Evolutionary conservation across 1,140 invertebrate genomes (phyloP).

Genomic region (Heliothis subflexa): DNA sequence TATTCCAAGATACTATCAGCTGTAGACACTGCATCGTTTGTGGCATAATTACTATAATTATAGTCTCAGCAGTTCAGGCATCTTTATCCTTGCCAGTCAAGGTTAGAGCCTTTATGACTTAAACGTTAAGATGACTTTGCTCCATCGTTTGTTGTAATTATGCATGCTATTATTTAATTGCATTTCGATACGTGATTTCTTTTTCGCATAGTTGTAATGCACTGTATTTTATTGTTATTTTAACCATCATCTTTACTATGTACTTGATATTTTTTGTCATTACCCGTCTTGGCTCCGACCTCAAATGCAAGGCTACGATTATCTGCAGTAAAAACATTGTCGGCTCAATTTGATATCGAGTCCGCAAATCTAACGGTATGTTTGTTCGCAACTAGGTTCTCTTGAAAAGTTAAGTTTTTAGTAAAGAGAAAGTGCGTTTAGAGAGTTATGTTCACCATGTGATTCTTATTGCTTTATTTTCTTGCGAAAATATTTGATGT

Average conservation of each 20-base stretch:
- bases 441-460: constrained; percentile 27
- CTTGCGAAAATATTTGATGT: too few species aligned
- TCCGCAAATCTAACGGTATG: constrained; percentile 28
- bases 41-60: constrained; percentile 1
- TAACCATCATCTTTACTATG: neutral
- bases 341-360: neutral
- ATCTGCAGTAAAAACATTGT: neutral
- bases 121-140: constrained; percentile 7
- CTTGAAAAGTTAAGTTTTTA: constrained; percentile 15
- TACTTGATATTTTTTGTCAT: too few species aligned
- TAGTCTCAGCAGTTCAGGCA: neutral
- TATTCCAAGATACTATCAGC: neutral
- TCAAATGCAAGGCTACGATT: constrained; percentile 15
- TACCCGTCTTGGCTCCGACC: constrained; percentile 1
- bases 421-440: constrained; percentile 34
- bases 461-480: neutral
- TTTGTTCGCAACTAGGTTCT: constrained; percentile 15
- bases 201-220: neutral
- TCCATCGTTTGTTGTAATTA: constrained; percentile 21
- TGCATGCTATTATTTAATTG: neutral
- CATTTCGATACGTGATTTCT: neutral
- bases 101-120: constrained; percentile 16
- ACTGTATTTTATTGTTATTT: neutral
- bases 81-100: constrained; percentile 28
- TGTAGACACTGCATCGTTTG: neutral